Evolutionary conservation across 2,113 vertebrate species (phyloP), one percentile per base, ranked within the genome.

Genomic region (Triplophysa siluroides): DNA sequence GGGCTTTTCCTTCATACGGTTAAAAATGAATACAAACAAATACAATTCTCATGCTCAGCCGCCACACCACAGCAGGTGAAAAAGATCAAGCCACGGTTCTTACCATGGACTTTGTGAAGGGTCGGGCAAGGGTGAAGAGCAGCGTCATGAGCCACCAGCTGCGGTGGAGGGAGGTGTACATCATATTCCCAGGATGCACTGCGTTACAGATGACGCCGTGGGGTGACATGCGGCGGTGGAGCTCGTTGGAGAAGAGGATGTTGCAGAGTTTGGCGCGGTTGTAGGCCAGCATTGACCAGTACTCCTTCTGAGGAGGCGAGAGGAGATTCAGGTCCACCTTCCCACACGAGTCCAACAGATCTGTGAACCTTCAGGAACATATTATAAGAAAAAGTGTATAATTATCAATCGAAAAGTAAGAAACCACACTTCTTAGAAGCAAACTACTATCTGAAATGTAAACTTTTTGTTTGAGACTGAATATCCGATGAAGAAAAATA

Each of bases 81-180:
- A n/a, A n/a, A 2, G 0, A 1, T 38, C 1, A 38, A 38, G 5
- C 5, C 3, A 19, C 7, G 1, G 1, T 62, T 50, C 97, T 94
- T 94, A 99, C 98, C 97, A 98, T 93, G 66, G 96, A 98, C 87
- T 99, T 99, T 88, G 96, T 98, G 90, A 99, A 99, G 12, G 97
- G 98, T 9, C 97, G 92, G 74, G 88, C 96, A 91, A 99, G 87
- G 60, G 90, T 93, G 88, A 98, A 99, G 52, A 99, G 93, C 75
- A 99, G 87, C 4, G 94, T 96, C 88, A 98, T 98, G 81, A 96
- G 78, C 97, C 97, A 98, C 95, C 96, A 99, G 93, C 83, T 93
- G 60, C 90, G 93, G 84, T 98, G 97, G 29, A 99, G 26, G 78
- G 93, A 93, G 1, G 97, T 96, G 83, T 96, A 98, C 87, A 99